Base-by-base conservation (phyloP, 1,140 invertebrate species). In the Spodoptera litura region DNA sequence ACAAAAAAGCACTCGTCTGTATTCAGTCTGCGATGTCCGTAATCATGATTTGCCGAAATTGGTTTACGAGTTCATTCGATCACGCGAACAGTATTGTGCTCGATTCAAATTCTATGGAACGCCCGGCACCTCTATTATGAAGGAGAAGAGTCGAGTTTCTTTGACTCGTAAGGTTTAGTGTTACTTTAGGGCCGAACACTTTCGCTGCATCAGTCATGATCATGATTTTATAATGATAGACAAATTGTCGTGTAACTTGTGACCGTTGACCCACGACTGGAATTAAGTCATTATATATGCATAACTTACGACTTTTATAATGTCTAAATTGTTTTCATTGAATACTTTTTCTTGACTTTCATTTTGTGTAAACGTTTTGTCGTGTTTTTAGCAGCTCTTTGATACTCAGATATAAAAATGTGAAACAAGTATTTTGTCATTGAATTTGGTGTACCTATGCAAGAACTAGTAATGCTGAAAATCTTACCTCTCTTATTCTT, bases 151-250 rank as follows among this genome's bases (percentile, higher is more conserved):
- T 66, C 35, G 35, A 31, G 8, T 71, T 51, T 78, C 25, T 73
- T 71, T 1, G 25, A 68, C 44, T 68, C 52, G 49, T 72, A 4
- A 49, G 2, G 35, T 59, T 59, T 27, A 44, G 35, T 51, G 52
- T 20, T 72, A 74, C 53, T 61, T 74, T 74, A 74, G 52, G 53
- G 58, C 31, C 11, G 13, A n/a, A 81, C 76, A 89, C 88, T 91
- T 89, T 91, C 87, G 83, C 86, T 87, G 66, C 58, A 81, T 82
- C 76, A 85, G 83, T 85, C 82, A 88, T 87, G 80, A 78, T 73
- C 82, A 88, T 87, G 81, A 78, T 73, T 84, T 85, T 87, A 85
- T 90, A 88, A 90, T 88, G 85, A 81, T 78, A 20, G 77, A 78
- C 80, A 85, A 85, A 77, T 83, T 81, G 82, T 80, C 81, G 78